Evolutionary conservation across 2,113 vertebrate species (phyloP), one percentile per base, ranked within the genome.

Genomic region (Romanogobio albipinnatus): DNA sequence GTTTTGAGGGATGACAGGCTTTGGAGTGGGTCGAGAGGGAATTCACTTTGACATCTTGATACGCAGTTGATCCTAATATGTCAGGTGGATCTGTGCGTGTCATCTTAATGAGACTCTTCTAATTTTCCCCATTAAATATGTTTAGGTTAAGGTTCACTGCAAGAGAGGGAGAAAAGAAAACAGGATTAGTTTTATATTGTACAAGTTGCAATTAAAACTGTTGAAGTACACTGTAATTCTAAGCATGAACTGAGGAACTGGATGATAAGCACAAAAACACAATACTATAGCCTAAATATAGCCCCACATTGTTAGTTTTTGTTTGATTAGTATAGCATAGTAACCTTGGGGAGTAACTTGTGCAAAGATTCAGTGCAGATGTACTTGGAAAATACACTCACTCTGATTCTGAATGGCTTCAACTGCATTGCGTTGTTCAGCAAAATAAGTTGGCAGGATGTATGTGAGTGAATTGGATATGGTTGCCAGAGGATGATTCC

Each of bases 61-160:
- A 97, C 93, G 97, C 96, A 59, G 95, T 96, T 90, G 97, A 98
- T 95, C 96, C 94, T 91, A 98, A 95, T 94, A 98, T 93, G 90
- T 98, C 97, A 93, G 97, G 97, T 43, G 96, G 97, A 94, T 98
- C 96, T 87, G 98, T 99, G 92, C 97, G 97, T 97, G 98, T 99
- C 98, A 99, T 99, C 95, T 99, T 99, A 96, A 95, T 93, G 92
- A 84, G 76, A 92, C 94, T 94, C 90, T 93, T 94, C 94, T 93
- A 90, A 91, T 73, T 81, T 90, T 92, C 90, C 93, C 92, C 94
- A 95, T 98, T 92, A 97, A 95, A 95, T 86, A 92, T 92, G 94
- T 96, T 87, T 93, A 95, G 92, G 88, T 89, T 89, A 91, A 87
- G 84, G 83, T 89, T 85, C 45, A 92, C 95, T 95, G 86, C 24